Evolutionary conservation across 2,888 invertebrate species (phyloP).

Genomic region (Macaria notata): DNA sequence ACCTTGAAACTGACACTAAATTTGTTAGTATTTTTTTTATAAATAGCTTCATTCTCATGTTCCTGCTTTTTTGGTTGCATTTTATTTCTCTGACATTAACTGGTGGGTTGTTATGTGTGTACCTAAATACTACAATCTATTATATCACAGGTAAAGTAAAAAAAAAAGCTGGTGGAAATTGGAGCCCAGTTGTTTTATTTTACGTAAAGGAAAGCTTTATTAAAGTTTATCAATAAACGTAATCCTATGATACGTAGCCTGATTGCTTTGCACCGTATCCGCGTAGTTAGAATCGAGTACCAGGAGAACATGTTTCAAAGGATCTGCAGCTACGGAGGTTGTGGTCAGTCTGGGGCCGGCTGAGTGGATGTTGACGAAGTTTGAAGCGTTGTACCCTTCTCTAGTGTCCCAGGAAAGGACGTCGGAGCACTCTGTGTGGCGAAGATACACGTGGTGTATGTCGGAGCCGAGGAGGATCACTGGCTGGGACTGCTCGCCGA

Average conservation of each 20-base stretch:
- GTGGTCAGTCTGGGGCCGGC: constrained; percentile 74
- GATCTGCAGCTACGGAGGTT: constrained; percentile 81
- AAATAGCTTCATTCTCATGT: too few relatives aligned
- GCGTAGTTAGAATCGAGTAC: constrained; percentile 84
- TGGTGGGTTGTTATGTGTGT: too few relatives aligned
- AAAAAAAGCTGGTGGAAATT: too few relatives aligned
- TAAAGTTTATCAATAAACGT: constrained; percentile 47
- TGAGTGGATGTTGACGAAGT: constrained; percentile 75
- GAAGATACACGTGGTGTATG: constrained; percentile 63
- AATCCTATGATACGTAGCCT: constrained; percentile 58
- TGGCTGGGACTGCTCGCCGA: constrained; percentile 52
- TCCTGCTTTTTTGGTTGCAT: too few relatives aligned
- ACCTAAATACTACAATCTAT: too few relatives aligned
- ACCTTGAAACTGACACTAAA: too few relatives aligned
- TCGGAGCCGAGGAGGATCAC: constrained; percentile 56
- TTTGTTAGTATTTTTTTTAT: too few relatives aligned
- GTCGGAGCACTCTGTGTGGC: constrained; percentile 80
- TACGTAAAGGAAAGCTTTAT: background rate
- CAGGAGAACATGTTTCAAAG: constrained; percentile 74
- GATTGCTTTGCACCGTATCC: constrained; percentile 78
- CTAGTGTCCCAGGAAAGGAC: constrained; percentile 83
- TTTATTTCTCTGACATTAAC: too few relatives aligned
- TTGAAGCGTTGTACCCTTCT: constrained; percentile 61
- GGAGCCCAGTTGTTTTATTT: too few relatives aligned
- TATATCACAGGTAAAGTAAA: too few relatives aligned